phyloP scores from a whole-genome alignment of 2,888 invertebrate genomes.

The Tolmerus cingulatus region DNA sequence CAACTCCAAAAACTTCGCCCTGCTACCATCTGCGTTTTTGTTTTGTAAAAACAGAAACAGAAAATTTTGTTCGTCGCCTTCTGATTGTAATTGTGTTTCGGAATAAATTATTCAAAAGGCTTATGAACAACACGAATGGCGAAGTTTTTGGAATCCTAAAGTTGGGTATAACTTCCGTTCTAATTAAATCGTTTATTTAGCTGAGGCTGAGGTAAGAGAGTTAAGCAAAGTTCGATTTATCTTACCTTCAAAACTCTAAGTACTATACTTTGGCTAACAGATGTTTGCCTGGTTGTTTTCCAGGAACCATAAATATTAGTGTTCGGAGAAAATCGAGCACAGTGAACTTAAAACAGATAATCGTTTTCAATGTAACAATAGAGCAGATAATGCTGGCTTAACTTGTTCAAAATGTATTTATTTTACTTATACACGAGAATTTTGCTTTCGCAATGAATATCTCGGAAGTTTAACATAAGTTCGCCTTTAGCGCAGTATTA shows the following conservation, averaged over 20 bases:
- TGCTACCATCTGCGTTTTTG: not conserved
- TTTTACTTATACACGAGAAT: not conserved
- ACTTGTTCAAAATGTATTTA: not conserved
- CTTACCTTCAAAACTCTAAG: not conserved
- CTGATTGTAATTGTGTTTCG: not conserved
- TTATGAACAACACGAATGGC: not conserved
- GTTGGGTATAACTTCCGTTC: not conserved
- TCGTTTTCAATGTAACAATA: not conserved
- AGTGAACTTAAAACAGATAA: not conserved
- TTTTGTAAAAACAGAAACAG: not conserved
- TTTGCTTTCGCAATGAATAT: not conserved
- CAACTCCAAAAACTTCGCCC: not conserved
- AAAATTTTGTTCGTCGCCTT: not conserved
- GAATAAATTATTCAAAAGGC: not conserved
- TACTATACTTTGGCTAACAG: not conserved
- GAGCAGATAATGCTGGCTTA: not conserved
- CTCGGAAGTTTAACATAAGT: not conserved
- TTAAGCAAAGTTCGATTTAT: not conserved
- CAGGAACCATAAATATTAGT: not conserved
- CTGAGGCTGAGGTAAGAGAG: not conserved
- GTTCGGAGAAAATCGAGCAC: not conserved
- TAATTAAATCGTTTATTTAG: not conserved
- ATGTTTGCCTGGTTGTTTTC: not conserved
- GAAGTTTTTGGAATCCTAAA: not conserved
- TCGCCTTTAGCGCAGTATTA: no score